Conservation (phyloP, 2,797 vertebrate genomes). For the Hybognathus amarus region DNA sequence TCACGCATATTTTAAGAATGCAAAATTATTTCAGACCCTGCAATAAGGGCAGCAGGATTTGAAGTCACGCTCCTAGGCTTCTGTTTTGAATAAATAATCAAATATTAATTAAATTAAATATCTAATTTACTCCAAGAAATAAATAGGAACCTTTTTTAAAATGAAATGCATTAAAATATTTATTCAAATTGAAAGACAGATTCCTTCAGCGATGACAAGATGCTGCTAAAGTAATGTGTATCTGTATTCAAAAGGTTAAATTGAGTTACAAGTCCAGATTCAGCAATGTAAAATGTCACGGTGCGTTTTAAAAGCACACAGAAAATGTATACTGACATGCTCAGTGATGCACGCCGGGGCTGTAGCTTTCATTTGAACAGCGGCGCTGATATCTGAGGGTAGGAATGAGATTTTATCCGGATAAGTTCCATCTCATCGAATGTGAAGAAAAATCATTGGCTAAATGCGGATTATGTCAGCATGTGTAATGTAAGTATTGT, state of each 20-base stretch:
- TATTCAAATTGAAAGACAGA: background rate
- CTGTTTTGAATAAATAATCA: background rate
- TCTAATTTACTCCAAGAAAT: background rate
- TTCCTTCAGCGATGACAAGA: background rate
- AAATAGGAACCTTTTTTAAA: background rate
- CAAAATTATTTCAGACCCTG: background rate
- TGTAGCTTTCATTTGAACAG: conserved; percentile 19
- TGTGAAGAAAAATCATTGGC: background rate
- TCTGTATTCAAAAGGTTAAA: conserved; percentile 4
- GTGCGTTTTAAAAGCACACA: background rate
- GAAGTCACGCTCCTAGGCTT: background rate
- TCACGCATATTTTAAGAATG: background rate
- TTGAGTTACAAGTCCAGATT: conserved; percentile 12
- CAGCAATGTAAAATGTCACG: conserved; percentile 23
- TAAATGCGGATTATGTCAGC: background rate
- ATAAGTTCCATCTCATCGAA: background rate
- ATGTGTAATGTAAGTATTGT: background rate
- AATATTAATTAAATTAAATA: background rate
- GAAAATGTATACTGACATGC: conserved; percentile 29
- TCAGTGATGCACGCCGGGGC: conserved; percentile 18
- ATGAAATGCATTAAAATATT: background rate
- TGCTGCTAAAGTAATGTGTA: background rate
- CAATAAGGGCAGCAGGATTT: background rate
- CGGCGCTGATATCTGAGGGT: background rate
- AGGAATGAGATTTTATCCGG: background rate